These are phyloP conservation scores for Lochmaea capreae DNA, from an alignment of 2,888 invertebrate species.

Conservation along the genomic window DNA sequence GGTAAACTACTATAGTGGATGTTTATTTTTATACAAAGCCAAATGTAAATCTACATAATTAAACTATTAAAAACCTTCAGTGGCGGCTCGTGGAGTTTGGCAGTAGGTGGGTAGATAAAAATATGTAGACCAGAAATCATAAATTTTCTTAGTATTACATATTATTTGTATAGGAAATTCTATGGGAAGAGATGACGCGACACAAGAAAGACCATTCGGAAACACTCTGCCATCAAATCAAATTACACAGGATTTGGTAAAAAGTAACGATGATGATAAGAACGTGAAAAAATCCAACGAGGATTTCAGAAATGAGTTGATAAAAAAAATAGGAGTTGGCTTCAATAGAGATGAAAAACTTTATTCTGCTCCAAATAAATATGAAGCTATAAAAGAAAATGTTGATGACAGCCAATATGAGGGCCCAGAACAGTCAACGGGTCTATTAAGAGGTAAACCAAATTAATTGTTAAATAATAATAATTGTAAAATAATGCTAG, in stretches of 20 bases:
- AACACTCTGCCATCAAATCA: not conserved
- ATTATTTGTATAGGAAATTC: too few relatives aligned
- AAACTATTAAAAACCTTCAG: too few relatives aligned
- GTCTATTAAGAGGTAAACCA: constrained; percentile 29
- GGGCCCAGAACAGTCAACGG: constrained; percentile 11
- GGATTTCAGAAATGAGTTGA: not conserved
- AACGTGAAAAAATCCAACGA: not conserved
- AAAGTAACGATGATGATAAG: not conserved
- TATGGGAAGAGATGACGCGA: not conserved
- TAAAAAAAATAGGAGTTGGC: not conserved
- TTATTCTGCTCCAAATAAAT: not conserved
- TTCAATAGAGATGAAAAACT: not conserved
- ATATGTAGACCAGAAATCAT: too few relatives aligned
- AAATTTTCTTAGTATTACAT: too few relatives aligned
- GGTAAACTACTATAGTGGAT: too few relatives aligned
- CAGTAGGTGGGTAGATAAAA: too few relatives aligned
- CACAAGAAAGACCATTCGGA: not conserved
- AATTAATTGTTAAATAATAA: too few relatives aligned
- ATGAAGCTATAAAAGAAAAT: constrained; percentile 3
- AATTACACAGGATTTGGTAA: not conserved
- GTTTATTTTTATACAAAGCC: too few relatives aligned
- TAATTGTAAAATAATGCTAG: too few relatives aligned
- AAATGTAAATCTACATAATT: too few relatives aligned
- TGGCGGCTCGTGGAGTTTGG: too few relatives aligned
- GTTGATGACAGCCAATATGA: not conserved